phyloP scores from a whole-genome alignment of 2,113 vertebrate genomes.

The Falcunculus frontatus region DNA sequence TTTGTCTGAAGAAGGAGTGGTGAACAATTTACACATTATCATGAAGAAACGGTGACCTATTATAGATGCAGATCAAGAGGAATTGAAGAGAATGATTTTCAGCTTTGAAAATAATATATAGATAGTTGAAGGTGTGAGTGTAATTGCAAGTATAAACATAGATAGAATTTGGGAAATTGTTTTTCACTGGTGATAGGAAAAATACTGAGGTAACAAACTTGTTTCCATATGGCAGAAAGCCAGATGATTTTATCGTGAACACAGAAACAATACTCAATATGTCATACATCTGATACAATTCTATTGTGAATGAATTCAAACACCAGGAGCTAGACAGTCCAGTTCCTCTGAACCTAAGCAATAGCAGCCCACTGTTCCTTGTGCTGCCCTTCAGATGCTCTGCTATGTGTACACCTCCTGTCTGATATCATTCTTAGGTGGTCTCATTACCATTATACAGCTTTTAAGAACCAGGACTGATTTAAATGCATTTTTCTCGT shows the following conservation, averaged over 20 bases:
- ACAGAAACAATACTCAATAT: background rate
- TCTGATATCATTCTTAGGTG: background rate
- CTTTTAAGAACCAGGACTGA: background rate
- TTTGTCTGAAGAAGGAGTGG: background rate
- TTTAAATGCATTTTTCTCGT: background rate
- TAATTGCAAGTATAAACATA: background rate
- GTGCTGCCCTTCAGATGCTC: background rate
- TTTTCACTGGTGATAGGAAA: background rate
- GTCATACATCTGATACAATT: background rate
- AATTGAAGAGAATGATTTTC: background rate
- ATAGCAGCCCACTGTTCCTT: background rate
- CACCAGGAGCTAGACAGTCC: background rate
- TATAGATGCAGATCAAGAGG: background rate
- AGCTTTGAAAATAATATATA: background rate
- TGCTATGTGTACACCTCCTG: background rate
- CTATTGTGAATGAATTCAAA: background rate
- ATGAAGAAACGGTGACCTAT: background rate
- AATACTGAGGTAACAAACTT: background rate
- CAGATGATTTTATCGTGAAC: background rate
- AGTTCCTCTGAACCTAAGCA: background rate
- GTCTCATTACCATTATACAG: background rate
- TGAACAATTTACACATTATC: background rate
- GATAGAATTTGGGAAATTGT: background rate
- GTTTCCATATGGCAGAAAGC: background rate
- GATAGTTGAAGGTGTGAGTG: background rate